phyloP scores from a whole-genome alignment of 2,113 vertebrate genomes.

The Cebidichthys violaceus region DNA sequence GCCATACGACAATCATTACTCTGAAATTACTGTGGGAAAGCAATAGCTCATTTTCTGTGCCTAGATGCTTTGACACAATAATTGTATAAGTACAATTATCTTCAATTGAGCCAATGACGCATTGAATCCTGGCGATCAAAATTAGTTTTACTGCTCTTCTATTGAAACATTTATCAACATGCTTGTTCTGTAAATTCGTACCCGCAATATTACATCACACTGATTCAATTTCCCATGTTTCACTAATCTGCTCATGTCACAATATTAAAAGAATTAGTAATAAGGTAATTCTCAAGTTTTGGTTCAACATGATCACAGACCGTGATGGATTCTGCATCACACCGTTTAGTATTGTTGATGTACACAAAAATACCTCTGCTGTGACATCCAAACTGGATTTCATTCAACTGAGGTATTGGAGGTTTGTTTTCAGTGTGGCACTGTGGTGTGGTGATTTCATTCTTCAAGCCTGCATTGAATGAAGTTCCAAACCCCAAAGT shows the following conservation, averaged over 20 bases:
- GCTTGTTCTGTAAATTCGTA: not conserved
- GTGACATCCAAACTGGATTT: conserved; percentile 16
- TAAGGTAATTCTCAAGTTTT: not conserved
- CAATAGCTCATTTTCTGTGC: not conserved
- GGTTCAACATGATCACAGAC: not conserved
- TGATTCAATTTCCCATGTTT: not conserved
- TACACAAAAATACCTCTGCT: not conserved
- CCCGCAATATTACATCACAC: not conserved
- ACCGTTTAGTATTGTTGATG: not conserved
- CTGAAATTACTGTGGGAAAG: not conserved
- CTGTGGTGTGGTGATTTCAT: conserved; percentile 16
- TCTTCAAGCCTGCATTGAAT: not conserved
- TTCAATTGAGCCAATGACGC: too few species aligned
- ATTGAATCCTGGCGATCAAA: not conserved
- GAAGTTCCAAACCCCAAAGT: conserved; percentile 38
- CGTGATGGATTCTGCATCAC: not conserved
- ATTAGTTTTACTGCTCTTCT: not conserved
- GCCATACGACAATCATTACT: not conserved
- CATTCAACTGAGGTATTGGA: conserved; percentile 21
- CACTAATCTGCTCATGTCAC: not conserved
- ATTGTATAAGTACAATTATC: not conserved
- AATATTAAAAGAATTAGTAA: not conserved
- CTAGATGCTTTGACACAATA: conserved; percentile 2
- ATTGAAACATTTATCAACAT: not conserved
- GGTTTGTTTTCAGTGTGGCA: conserved; percentile 33